Percentiles rank a stretch among this genome's conserved stretches.
Evolutionary conservation across 2,797 vertebrate species (phyloP).

Genomic region (Sebastes variabilis): DNA sequence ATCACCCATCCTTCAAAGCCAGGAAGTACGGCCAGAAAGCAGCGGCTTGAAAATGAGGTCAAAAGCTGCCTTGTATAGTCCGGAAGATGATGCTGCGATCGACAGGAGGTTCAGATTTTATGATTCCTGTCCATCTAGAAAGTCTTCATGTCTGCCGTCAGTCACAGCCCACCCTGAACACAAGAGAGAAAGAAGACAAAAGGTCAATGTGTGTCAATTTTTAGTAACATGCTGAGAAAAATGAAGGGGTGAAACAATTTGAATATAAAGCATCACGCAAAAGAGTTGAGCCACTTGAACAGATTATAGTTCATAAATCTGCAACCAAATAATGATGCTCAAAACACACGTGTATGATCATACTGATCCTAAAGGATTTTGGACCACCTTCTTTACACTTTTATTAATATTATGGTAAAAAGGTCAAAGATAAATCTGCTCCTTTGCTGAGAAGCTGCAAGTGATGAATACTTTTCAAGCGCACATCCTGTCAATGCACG

Average conservation of each 20-base stretch:
- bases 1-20: slow-evolving; percentile 92
- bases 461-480: slow-evolving; percentile 41
- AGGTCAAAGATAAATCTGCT: background rate
- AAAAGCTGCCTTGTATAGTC: slow-evolving; percentile 13
- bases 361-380: background rate
- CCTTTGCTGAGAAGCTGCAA: background rate
- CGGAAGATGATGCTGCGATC: slow-evolving; percentile 18
- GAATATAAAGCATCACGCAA: background rate
- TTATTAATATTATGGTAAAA: background rate
- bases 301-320: background rate
- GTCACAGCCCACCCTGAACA: slow-evolving; percentile 35
- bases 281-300: background rate
- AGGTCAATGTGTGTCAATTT: background rate
- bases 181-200: slow-evolving; percentile 26
- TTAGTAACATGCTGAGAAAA: slow-evolving; percentile 10
- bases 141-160: slow-evolving; percentile 27
- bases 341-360: background rate
- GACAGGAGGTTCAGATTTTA: slow-evolving; percentile 26
- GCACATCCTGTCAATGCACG: slow-evolving; percentile 54
- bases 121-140: slow-evolving; percentile 36
- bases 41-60: slow-evolving; percentile 58
- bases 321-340: background rate
- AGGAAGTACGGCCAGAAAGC: slow-evolving; percentile 71
- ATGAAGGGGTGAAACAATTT: background rate
- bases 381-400: background rate